Evolutionary conservation across 92 coral and sea anemone species (phyloP).

Genomic region (Phymanthus crucifer): DNA sequence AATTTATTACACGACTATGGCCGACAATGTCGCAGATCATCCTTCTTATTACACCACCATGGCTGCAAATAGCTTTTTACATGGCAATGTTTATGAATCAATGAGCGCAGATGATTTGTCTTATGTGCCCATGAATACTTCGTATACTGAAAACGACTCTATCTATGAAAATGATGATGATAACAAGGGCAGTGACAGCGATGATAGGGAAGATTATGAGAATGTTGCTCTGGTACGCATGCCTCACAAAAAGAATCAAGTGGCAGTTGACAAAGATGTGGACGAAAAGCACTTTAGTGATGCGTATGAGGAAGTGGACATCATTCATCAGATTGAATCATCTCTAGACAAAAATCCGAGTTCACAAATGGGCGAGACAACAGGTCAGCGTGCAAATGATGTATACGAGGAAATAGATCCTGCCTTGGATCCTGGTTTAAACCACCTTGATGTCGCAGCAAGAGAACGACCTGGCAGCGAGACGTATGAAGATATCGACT

Average conservation of each 20-base stretch:
- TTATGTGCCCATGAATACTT: constrained; percentile 14
- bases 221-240: neutral
- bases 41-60: neutral
- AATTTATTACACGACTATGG: neutral
- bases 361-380: neutral
- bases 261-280: neutral
- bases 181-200: neutral
- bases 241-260: neutral
- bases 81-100: neutral
- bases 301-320: constrained; percentile 22
- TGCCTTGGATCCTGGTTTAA: constrained; percentile 4
- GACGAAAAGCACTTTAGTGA: neutral
- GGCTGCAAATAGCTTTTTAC: neutral
- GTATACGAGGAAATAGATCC: neutral
- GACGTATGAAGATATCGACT: constrained; percentile 25
- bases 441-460: neutral
- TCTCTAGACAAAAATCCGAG: neutral
- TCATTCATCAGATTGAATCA: constrained; percentile 4
- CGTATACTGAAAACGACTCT: neutral
- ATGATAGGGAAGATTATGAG: constrained; percentile 18
- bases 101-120: neutral
- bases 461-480: neutral
- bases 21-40: neutral
- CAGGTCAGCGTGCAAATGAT: neutral
- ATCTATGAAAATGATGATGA: constrained; percentile 19